phyloP scores from a whole-genome alignment of 2,888 invertebrate species.

The Cephus nigrinus region DNA sequence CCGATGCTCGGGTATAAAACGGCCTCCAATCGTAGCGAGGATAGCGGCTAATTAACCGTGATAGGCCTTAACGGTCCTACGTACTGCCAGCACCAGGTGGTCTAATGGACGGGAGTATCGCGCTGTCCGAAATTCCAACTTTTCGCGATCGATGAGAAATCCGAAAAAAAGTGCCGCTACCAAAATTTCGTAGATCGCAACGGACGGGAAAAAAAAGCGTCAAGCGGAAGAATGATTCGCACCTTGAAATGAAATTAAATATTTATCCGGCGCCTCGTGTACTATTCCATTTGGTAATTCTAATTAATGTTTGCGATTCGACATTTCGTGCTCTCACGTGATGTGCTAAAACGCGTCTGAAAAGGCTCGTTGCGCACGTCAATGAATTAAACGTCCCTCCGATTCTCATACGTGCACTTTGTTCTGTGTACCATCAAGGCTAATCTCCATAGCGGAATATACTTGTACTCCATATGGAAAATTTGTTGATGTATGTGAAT shows the following conservation, averaged over 20 bases:
- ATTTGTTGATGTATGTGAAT: neutral
- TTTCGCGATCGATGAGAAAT: neutral
- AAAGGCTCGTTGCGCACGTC: slow-evolving; percentile 1
- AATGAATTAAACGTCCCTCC: neutral
- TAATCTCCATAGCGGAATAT: neutral
- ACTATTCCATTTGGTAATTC: slow-evolving; percentile 18
- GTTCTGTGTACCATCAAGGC: neutral
- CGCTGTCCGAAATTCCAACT: neutral
- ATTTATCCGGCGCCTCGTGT: slow-evolving; percentile 2
- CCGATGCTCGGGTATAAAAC: slow-evolving; percentile 35
- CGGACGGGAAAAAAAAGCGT: neutral
- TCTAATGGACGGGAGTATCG: slow-evolving; percentile 19
- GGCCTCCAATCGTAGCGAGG: slow-evolving; percentile 50
- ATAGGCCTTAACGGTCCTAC: slow-evolving; percentile 39
- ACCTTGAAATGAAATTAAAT: neutral
- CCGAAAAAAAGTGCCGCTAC: neutral
- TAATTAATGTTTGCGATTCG: slow-evolving; percentile 24
- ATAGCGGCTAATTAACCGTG: slow-evolving; percentile 53
- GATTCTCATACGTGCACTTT: neutral
- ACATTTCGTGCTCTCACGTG: slow-evolving; percentile 12
- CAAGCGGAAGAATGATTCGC: neutral
- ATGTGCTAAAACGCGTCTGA: slow-evolving; percentile 38
- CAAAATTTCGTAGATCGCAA: neutral
- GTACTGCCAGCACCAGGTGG: slow-evolving; percentile 44
- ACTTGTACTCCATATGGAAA: neutral